Evolutionary conservation across 2,113 vertebrate genomes (phyloP), one percentile per base, ranked within the genome.

Genomic region (Taurulus bubalis): DNA sequence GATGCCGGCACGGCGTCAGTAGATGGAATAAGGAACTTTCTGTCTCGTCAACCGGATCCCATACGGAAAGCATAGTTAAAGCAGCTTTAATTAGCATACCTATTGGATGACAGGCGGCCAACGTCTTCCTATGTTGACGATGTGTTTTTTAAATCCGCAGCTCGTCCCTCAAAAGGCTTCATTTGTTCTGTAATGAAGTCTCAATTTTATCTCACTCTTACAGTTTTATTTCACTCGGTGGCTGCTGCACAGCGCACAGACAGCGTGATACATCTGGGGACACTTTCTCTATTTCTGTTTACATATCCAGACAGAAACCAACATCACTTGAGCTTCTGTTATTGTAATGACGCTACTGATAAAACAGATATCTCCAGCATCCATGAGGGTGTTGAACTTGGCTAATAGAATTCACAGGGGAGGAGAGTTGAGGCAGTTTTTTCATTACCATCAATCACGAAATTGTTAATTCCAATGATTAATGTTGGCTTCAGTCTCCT

Each of bases 391-490:
- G 77, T 71, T 53, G 62, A 83, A 80, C 68, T 78, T 76, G 63
- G 65, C 80, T 90, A 90, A 89, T 82, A 75, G 26, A 28, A 86
- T 79, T 86, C 80, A 74, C 64, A 74, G 62, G 70, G 84, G 67
- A 90, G 75, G 71, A 82, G 65, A 83, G 77, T 71, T 26, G 47
- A 64, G 60, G 69, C 66, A 63, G 7, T 62, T 85, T 73, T 58
- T 82, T 85, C 69, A 88, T 84, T 77, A 87, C 66, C 79, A 89
- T 93, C 85, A 85, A 88, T 89, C 84, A 85, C 62, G 20, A 76
- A 88, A 64, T 82, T 80, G 74, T 90, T 91, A 59, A 87, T 91
- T 92, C 91, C 9, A 77, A 69, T 88, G 85, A 92, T 93, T 87
- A 88, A 92, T 89, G 80, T 73, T 63, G 67, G 77, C 66, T 59